Conservation (phyloP, 2,113 vertebrate species). For the Dicerorhinus sumatrensis region DNA sequence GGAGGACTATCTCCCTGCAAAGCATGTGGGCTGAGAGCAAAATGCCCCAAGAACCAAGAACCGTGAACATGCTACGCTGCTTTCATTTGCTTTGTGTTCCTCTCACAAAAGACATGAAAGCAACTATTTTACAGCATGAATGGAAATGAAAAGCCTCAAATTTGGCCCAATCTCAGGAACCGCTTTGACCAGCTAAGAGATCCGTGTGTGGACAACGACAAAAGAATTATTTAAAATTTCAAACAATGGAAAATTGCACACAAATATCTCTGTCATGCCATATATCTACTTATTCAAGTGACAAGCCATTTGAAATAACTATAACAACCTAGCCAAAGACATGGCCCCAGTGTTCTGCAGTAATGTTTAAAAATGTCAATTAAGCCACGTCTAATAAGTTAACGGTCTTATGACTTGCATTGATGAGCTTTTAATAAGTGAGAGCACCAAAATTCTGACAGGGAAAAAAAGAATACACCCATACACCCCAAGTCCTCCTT, state of each 20-base stretch:
- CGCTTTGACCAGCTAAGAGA: background rate
- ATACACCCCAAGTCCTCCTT: background rate
- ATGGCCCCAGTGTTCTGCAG: background rate
- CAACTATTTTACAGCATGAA: background rate
- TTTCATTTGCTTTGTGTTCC: background rate
- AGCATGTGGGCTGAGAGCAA: conserved; percentile 74
- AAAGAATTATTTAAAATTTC: background rate
- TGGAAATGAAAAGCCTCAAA: background rate
- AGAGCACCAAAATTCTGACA: background rate
- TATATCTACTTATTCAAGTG: background rate
- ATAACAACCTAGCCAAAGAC: background rate
- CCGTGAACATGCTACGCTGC: rapidly evolving
- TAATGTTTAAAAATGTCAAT: background rate
- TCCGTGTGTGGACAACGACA: background rate
- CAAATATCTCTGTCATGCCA: background rate
- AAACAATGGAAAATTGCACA: background rate
- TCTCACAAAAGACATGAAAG: background rate
- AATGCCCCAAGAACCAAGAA: conserved; percentile 30
- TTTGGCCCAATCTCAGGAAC: background rate
- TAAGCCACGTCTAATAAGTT: background rate
- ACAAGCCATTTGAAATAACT: background rate
- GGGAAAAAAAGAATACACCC: background rate
- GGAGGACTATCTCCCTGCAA: conserved; percentile 83
- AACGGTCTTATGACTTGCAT: background rate
- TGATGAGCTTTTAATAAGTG: background rate